phyloP scores from a whole-genome alignment of 2,888 invertebrate genomes.

The Acanthococcus lagerstroemiae region DNA sequence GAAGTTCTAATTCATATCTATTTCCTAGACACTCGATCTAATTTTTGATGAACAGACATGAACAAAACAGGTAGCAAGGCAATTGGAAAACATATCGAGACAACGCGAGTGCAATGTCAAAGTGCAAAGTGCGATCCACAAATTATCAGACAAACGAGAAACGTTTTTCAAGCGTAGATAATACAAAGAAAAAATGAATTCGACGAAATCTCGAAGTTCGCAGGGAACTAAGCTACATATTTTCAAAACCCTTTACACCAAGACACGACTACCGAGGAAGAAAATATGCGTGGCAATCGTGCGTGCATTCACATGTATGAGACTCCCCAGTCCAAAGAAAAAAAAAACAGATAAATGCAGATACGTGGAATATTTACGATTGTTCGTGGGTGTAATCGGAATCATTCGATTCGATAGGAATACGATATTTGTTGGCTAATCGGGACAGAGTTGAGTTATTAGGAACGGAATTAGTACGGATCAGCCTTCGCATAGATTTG shows the following conservation, averaged over 20 bases:
- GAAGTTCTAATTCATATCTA: too few species aligned
- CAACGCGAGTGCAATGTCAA: too few species aligned
- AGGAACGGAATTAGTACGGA: slow-evolving; percentile 29
- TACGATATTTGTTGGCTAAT: slow-evolving; percentile 15
- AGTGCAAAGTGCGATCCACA: too few species aligned
- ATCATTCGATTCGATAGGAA: neutral
- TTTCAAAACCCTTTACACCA: neutral
- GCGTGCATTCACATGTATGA: neutral
- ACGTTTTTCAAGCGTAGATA: too few species aligned
- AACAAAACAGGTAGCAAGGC: too few species aligned
- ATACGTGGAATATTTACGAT: neutral
- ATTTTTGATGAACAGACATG: too few species aligned
- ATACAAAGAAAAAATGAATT: too few species aligned
- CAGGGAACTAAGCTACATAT: too few species aligned
- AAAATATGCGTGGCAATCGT: neutral
- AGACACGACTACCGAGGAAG: neutral
- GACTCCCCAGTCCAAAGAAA: neutral
- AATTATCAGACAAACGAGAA: too few species aligned
- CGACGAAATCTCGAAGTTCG: too few species aligned
- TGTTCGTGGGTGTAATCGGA: neutral
- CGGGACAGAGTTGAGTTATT: slow-evolving; percentile 20
- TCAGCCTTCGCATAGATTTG: slow-evolving; percentile 20
- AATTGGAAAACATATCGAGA: too few species aligned
- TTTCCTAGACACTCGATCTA: too few species aligned
- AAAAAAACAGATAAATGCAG: neutral